Conservation (phyloP, 1,140 invertebrate species). For the Chironomus tepperi region DNA sequence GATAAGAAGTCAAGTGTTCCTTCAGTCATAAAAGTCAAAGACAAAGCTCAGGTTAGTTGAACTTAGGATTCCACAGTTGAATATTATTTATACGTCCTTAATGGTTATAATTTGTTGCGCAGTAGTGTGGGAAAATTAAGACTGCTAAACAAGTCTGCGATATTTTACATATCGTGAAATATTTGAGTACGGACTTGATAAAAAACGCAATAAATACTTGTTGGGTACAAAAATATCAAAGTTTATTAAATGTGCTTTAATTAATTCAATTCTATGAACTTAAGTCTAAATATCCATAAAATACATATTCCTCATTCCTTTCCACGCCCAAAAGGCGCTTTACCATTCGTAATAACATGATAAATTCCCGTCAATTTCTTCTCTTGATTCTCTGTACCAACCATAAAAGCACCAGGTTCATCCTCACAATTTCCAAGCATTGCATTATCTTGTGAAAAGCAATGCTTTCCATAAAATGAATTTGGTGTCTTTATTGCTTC, state of each 20-base stretch:
- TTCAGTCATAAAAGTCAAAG: not conserved
- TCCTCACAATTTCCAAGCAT: not conserved
- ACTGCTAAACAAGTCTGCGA: too few species aligned
- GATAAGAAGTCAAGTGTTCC: not conserved
- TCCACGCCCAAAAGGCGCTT: not conserved
- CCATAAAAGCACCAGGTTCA: not conserved
- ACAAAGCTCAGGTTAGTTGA: not conserved
- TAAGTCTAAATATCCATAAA: too few species aligned
- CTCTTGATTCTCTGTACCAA: not conserved
- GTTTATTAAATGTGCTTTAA: not conserved
- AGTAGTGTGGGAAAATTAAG: too few species aligned
- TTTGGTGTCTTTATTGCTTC: conserved; percentile 40
- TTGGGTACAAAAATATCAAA: not conserved
- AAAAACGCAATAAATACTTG: not conserved
- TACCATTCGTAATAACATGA: not conserved
- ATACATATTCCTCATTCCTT: too few species aligned
- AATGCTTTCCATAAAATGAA: conserved; percentile 27
- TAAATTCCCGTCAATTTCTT: conserved; percentile 11
- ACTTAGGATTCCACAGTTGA: not conserved
- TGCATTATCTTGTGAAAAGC: conserved; percentile 21
- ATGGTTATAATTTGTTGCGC: too few species aligned
- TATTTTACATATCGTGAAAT: too few species aligned
- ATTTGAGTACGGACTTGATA: too few species aligned
- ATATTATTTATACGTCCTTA: too few species aligned
- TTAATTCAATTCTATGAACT: too few species aligned